Evolutionary conservation across 2,797 vertebrate species (phyloP).

Genomic region (Ataeniobius toweri): DNA sequence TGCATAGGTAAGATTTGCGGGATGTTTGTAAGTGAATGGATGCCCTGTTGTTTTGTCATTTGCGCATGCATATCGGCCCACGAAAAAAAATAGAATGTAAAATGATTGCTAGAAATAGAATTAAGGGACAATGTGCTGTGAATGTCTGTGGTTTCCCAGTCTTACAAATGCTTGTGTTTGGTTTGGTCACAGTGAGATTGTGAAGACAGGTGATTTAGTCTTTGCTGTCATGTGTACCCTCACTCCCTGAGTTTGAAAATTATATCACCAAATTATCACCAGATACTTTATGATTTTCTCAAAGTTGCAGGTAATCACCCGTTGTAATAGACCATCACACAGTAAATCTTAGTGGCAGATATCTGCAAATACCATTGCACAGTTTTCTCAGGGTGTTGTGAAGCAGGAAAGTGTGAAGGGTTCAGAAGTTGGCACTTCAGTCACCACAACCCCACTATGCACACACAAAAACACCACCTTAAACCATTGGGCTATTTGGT

Average conservation of each 20-base stretch:
- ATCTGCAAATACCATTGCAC: conserved; percentile 1
- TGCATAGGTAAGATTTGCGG: conserved; percentile 53
- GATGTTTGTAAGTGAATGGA: conserved; percentile 47
- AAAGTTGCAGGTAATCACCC: background rate
- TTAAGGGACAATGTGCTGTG: background rate
- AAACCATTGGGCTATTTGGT: conserved; percentile 63
- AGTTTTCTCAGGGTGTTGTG: conserved; percentile 44
- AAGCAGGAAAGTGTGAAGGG: conserved; percentile 39
- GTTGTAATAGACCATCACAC: background rate
- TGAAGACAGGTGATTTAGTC: conserved; percentile 15
- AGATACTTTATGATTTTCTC: background rate
- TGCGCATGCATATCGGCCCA: conserved; percentile 1
- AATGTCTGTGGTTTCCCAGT: conserved; percentile 10
- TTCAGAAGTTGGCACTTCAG: conserved; percentile 67
- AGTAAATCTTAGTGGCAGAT: background rate
- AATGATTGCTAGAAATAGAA: conserved; percentile 20
- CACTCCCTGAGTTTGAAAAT: background rate
- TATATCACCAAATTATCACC: background rate
- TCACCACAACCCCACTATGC: conserved; percentile 51
- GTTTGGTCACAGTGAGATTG: conserved; percentile 9
- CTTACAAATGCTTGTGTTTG: background rate
- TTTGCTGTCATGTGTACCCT: background rate
- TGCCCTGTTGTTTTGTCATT: conserved; percentile 21
- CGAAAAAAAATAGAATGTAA: background rate
- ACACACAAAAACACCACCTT: conserved; percentile 26